Conservation (phyloP, 2,888 invertebrate species). For the Meliscaeva auricollis region DNA sequence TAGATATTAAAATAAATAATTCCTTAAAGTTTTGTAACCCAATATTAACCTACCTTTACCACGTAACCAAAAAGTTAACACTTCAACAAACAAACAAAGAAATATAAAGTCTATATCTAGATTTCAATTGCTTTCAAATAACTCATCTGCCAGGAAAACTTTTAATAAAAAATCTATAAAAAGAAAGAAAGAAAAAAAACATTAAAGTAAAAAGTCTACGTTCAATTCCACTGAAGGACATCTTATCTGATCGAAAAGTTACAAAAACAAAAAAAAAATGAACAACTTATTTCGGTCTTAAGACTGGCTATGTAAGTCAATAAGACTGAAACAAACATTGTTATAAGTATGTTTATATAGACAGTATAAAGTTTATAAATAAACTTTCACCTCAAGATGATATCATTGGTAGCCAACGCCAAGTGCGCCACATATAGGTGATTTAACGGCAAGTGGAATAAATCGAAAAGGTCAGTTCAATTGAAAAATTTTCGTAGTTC, state of each 20-base stretch:
- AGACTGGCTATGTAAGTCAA: constrained; percentile 33
- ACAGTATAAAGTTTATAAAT: constrained; percentile 45
- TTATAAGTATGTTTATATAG: too few relatives aligned
- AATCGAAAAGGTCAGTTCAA: not conserved
- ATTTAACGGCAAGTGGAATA: not conserved
- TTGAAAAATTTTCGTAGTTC: constrained; percentile 8
- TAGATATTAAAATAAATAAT: too few relatives aligned
- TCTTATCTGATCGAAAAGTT: constrained; percentile 40
- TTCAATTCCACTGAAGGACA: constrained; percentile 26
- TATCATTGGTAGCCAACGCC: constrained; percentile 9
- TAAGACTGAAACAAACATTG: constrained; percentile 38
- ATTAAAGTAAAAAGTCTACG: not conserved
- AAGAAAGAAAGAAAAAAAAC: too few relatives aligned
- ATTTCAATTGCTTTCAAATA: not conserved
- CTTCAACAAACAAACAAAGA: too few relatives aligned
- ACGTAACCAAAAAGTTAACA: too few relatives aligned
- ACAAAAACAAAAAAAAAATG: constrained; percentile 1
- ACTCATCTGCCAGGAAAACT: not conserved
- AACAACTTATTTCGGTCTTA: constrained; percentile 58
- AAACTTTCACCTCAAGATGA: constrained; percentile 51
- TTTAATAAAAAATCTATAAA: not conserved
- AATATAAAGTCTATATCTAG: too few relatives aligned
- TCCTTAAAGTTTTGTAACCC: too few relatives aligned
- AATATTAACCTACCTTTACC: too few relatives aligned
- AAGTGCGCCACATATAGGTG: not conserved